Conservation (phyloP, 2,888 invertebrate species). For the Hydrotaea cyrtoneurina region DNA sequence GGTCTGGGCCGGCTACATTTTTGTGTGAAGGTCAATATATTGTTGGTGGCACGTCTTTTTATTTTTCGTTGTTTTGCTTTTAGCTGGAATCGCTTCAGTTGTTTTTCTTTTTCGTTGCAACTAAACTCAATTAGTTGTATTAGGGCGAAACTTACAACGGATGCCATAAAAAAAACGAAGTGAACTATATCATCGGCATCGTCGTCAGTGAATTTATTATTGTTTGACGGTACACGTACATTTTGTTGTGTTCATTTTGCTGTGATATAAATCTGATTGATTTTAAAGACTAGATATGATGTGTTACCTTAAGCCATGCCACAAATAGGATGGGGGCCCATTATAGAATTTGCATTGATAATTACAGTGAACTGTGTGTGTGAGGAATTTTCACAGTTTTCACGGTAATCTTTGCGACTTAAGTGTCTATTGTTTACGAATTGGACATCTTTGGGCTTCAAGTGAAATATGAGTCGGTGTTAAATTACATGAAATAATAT, state of each 20-base stretch:
- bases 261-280: slow-evolving; percentile 4
- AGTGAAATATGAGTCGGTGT: no score
- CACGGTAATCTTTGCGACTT: neutral
- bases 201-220: neutral
- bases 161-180: neutral
- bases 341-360: slow-evolving; percentile 12
- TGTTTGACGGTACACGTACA: neutral
- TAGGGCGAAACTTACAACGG: slow-evolving; percentile 12
- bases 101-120: neutral
- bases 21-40: slow-evolving; percentile 6
- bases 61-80: neutral
- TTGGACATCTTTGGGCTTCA: neutral
- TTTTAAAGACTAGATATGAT: neutral
- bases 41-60: neutral
- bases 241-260: neutral
- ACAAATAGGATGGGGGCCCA: neutral
- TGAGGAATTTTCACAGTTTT: neutral
- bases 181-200: neutral
- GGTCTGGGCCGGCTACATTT: neutral
- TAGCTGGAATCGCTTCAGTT: neutral
- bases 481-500: neutral
- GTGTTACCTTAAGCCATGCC: slow-evolving; percentile 5
- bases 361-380: neutral
- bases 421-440: neutral
- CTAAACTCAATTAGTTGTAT: slow-evolving; percentile 2